Evolutionary conservation across 2,113 vertebrate genomes (phyloP).

Genomic region (Romanogobio albipinnatus): DNA sequence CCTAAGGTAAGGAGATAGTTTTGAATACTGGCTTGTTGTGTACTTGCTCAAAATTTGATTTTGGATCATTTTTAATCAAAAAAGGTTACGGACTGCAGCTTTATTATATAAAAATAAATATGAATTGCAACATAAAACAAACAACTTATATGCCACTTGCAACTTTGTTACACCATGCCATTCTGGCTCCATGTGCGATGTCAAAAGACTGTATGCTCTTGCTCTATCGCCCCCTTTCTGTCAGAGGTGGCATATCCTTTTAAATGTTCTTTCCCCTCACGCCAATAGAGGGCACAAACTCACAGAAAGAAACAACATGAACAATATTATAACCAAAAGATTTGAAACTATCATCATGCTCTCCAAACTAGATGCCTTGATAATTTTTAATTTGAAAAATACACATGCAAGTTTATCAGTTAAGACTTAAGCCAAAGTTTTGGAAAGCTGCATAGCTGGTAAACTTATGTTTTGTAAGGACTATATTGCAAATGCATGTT

Average conservation of each 20-base stretch:
- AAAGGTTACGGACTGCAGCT: no score
- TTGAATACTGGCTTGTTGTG: no score
- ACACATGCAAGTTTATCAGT: not conserved
- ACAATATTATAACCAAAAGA: not conserved
- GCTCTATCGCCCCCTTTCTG: not conserved
- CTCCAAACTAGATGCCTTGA: no score
- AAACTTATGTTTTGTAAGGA: not conserved
- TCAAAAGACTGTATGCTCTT: not conserved
- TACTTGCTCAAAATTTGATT: no score
- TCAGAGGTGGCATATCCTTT: not conserved
- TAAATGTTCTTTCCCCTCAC: no score
- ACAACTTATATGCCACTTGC: not conserved
- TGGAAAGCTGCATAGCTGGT: not conserved
- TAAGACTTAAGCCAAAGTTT: not conserved
- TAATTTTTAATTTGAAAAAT: not conserved
- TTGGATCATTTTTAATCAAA: no score
- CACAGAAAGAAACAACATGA: not conserved
- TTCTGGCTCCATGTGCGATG: not conserved
- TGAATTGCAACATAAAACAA: not conserved
- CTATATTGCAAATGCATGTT: not conserved
- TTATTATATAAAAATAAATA: not conserved
- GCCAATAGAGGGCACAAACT: no score
- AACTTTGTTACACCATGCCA: not conserved
- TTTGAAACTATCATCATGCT: no score
- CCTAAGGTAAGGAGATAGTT: no score